A percentile compares a stretch with the other conserved stretches of the same genome.
These are phyloP conservation scores for Alcis repandata DNA, from an alignment of 2,888 invertebrate genomes.

Conservation along the genomic window DNA sequence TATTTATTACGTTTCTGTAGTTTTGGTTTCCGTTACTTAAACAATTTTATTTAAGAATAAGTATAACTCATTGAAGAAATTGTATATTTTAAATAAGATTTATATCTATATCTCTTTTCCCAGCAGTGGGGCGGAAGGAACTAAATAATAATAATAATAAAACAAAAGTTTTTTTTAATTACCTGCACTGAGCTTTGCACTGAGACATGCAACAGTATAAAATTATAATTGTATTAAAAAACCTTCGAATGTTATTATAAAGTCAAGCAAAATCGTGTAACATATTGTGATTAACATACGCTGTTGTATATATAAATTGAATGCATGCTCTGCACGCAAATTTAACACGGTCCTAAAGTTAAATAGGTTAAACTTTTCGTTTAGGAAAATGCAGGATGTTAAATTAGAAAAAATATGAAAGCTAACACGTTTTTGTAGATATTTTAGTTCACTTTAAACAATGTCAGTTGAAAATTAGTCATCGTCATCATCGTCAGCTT, in stretches of 20 bases:
- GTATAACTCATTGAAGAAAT: no score
- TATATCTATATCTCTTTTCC: no score
- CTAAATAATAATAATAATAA: no score
- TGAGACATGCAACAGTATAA: slow-evolving; percentile 6
- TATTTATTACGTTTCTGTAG: not conserved
- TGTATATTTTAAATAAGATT: no score
- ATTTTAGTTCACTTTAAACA: no score
- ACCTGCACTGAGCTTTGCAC: not conserved
- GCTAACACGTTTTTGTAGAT: slow-evolving; percentile 2
- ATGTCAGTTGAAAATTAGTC: no score
- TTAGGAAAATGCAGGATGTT: slow-evolving; percentile 5
- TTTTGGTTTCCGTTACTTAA: not conserved
- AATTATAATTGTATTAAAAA: slow-evolving; percentile 11
- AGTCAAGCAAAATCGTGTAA: not conserved
- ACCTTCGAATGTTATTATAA: slow-evolving; percentile 1
- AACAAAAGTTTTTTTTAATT: no score
- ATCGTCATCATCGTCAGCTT: no score
- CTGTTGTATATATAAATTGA: slow-evolving; percentile 9
- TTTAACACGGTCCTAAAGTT: slow-evolving; percentile 3
- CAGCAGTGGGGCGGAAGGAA: no score
- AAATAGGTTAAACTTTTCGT: slow-evolving; percentile 9
- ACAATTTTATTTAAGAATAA: no score
- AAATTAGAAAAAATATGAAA: not conserved
- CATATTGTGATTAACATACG: slow-evolving; percentile 10
- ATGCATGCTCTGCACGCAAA: slow-evolving; percentile 14